Evolutionary conservation across 1,140 invertebrate species (phyloP).

Genomic region (Arctopsyche grandis): DNA sequence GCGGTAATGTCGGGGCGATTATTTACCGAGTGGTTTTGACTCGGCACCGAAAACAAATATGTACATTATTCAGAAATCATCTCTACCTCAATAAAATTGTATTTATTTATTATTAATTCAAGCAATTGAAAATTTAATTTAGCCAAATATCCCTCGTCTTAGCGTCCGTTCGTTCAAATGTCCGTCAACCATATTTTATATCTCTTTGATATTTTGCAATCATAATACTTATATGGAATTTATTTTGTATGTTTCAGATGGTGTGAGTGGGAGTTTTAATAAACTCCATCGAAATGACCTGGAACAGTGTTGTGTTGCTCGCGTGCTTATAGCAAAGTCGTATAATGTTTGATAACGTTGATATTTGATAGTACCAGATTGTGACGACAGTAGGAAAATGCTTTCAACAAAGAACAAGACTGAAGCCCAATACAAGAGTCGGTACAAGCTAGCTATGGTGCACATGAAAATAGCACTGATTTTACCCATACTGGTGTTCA

Average conservation of each 20-base stretch:
- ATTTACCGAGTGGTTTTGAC: no score
- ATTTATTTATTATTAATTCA: no score
- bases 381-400: background rate
- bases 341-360: background rate
- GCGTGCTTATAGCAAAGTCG: background rate
- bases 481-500: slow-evolving; percentile 23
- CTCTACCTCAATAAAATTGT: no score
- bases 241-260: slow-evolving; percentile 8
- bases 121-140: no score
- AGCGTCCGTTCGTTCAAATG: no score
- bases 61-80: no score
- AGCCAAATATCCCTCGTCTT: background rate
- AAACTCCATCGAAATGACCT: background rate
- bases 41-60: no score
- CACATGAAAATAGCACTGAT: slow-evolving; percentile 39
- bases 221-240: no score
- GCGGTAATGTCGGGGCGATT: no score
- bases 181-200: no score
- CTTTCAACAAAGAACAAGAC: slow-evolving; percentile 40
- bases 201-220: no score
- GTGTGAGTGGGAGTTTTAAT: background rate
- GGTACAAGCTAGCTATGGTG: slow-evolving; percentile 40
- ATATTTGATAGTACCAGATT: background rate
- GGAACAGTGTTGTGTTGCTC: background rate
- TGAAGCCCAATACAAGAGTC: slow-evolving; percentile 45